Evolutionary conservation across 2,113 vertebrate species (phyloP).

Genomic region (Chloebia gouldiae): DNA sequence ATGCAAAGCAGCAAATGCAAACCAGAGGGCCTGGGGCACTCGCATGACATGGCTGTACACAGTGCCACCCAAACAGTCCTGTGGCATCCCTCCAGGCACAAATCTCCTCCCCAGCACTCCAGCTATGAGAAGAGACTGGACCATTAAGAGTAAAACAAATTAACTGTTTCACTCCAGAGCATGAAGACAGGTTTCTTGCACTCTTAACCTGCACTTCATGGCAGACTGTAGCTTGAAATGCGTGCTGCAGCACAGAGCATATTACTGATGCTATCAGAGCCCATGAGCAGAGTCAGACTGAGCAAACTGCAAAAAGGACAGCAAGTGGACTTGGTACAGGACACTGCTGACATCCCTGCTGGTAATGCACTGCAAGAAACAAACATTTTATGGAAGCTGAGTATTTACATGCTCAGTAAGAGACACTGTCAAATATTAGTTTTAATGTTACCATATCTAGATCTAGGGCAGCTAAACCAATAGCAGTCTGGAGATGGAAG

Average conservation of each 20-base stretch:
- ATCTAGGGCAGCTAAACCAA: background rate
- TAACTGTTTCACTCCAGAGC: background rate
- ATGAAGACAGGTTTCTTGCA: background rate
- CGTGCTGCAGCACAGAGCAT: background rate
- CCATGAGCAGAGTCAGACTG: background rate
- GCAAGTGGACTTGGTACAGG: background rate
- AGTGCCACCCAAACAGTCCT: fast-evolving
- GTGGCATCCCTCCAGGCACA: background rate
- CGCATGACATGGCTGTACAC: background rate
- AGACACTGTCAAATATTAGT: background rate
- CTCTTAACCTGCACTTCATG: background rate
- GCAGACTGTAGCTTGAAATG: background rate
- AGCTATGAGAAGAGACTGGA: background rate
- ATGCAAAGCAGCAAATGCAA: background rate
- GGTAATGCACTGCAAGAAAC: background rate
- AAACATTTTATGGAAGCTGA: background rate
- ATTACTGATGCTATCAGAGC: background rate
- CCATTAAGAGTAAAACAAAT: background rate
- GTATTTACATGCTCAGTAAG: background rate
- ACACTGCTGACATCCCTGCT: background rate
- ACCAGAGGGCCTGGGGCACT: background rate
- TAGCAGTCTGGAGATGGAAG: background rate
- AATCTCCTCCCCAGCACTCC: background rate
- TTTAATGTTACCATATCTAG: background rate
- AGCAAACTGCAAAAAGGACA: background rate